phyloP scores from a whole-genome alignment of 2,888 invertebrate species.

The Syrista parreyssii region DNA sequence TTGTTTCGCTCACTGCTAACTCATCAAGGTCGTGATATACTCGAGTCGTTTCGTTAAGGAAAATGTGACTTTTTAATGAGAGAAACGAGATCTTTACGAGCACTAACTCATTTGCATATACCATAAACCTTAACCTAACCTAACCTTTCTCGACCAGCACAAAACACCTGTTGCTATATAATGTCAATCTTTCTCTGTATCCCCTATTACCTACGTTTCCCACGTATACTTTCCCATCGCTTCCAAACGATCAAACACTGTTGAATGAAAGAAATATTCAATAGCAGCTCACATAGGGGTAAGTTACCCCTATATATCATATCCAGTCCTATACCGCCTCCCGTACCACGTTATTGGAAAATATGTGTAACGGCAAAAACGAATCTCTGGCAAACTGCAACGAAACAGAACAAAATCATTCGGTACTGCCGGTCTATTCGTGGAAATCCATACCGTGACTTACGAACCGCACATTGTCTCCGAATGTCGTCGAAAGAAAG shows the following conservation, averaged over 20 bases:
- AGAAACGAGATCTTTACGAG: not conserved
- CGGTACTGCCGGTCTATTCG: not conserved
- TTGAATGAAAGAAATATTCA: not conserved
- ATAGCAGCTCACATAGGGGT: not conserved
- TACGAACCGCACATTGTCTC: not conserved
- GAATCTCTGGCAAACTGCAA: not conserved
- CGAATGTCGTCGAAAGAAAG: not conserved
- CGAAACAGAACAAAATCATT: not conserved
- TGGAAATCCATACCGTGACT: not conserved
- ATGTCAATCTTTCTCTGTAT: not conserved
- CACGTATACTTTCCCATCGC: not conserved
- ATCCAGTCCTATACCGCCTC: not conserved
- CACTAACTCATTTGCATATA: not conserved
- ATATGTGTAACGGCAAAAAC: not conserved
- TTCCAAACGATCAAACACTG: not conserved
- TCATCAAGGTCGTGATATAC: not conserved
- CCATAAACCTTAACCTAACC: not conserved
- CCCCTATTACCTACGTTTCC: not conserved
- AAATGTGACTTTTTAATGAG: not conserved
- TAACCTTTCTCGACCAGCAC: not conserved
- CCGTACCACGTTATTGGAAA: not conserved
- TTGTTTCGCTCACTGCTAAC: not conserved
- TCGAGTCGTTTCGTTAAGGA: not conserved
- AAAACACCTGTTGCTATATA: not conserved
- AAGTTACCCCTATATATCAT: not conserved